Evolutionary conservation across 2,113 vertebrate species (phyloP).

Genomic region (Corapipo altera): DNA sequence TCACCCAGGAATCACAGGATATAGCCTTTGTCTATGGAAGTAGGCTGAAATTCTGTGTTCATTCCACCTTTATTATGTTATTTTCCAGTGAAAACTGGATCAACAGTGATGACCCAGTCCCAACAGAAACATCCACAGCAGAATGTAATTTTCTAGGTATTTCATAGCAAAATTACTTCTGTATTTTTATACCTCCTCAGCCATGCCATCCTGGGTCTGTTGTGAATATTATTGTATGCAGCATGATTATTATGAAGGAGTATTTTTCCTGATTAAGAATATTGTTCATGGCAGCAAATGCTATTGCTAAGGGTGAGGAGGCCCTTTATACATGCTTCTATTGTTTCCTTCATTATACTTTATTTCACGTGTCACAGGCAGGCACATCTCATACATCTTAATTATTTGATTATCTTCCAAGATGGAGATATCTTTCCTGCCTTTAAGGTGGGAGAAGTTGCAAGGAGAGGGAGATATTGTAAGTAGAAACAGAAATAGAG

Average conservation of each 20-base stretch:
- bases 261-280: neutral
- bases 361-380: constrained; percentile 3
- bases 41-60: constrained; percentile 2
- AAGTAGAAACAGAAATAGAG: neutral
- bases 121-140: neutral
- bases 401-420: constrained; percentile 65
- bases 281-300: constrained; percentile 24
- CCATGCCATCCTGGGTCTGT: neutral
- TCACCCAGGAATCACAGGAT: neutral
- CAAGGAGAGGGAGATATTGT: neutral
- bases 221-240: neutral
- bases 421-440: neutral
- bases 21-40: neutral
- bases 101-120: neutral
- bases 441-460: neutral
- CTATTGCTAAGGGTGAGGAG: neutral
- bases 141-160: constrained; percentile 18
- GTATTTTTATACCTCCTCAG: neutral
- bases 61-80: neutral
- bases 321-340: neutral
- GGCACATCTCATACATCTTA: constrained; percentile 61
- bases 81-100: constrained; percentile 14
- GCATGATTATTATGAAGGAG: neutral
- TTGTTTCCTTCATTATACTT: constrained; percentile 30
- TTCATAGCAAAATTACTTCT: constrained; percentile 30